Evolutionary conservation across 2,888 invertebrate species (phyloP), one percentile per base, ranked within the genome.

Genomic region (Pyrgus malvae): DNA sequence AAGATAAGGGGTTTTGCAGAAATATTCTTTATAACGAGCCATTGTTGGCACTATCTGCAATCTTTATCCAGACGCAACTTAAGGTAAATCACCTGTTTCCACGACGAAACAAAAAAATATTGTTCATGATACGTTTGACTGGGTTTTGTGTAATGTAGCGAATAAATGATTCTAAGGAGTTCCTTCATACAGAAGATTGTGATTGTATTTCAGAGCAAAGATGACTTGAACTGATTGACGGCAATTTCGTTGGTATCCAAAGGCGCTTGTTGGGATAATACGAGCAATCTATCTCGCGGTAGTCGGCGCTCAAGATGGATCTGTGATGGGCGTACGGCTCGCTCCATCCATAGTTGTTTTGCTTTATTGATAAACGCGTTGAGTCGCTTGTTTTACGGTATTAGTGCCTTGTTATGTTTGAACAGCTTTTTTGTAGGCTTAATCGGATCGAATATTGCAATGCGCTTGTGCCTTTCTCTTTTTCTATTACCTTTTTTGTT

Each of bases 321-420:
- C 79, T 41, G 76, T 80, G 86, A 88, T 84, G 86, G 79, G 80
- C 82, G 85, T 83, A 83, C 86, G 87, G 84, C 78, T 82, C 64
- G 76, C 73, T 74, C 68, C 74, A 78, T 74, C 68, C 74, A 78
- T 80, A 80, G 82, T 86, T 83, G 80, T 83, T 84, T 83, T 85
- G 78, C 76, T 79, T 78, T 77, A 79, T 82, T 78, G 76, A 74
- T 87, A 82, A 83, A 84, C 77, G 74, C 73, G 69, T 68, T 70
- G 74, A 74, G 68, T 74, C 70, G 78, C 76, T 78, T 74, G 75
- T 80, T 79, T 72, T 69, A 71, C 66, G 68, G 65, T 73, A 77
- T 82, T 83, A 80, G 78, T 73, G 72, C 76, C 83, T 87, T 80
- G 86, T 85, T 86, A 83, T 74, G 70, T 79, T 79, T 80, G 77